Conservation (phyloP, 2,113 vertebrate genomes). For the Ammodytes dubius region DNA sequence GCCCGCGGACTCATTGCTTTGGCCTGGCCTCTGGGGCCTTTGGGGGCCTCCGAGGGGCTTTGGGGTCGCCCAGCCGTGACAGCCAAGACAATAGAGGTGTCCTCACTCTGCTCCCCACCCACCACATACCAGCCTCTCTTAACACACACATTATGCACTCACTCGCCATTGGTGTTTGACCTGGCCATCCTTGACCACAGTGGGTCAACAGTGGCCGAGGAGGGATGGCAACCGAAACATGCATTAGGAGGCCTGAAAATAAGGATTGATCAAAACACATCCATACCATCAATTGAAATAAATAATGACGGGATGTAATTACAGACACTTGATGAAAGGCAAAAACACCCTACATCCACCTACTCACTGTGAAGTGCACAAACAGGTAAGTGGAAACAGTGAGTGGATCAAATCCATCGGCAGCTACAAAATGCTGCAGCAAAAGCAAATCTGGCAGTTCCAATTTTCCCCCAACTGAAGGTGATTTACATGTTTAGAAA, state of each 20-base stretch:
- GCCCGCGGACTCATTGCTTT: constrained; percentile 72
- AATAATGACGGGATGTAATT: constrained; percentile 45
- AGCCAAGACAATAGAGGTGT: constrained; percentile 80
- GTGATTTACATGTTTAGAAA: constrained; percentile 79
- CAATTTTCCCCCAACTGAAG: constrained; percentile 66
- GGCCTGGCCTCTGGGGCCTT: constrained; percentile 79
- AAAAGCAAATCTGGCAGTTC: constrained; percentile 77
- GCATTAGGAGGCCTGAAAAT: not conserved
- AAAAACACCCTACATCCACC: constrained; percentile 56
- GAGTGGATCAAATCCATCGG: constrained; percentile 73
- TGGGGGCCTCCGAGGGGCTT: constrained; percentile 76
- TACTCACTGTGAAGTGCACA: constrained; percentile 44
- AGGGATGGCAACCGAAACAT: too few species aligned
- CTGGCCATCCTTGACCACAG: constrained; percentile 56
- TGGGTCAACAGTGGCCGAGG: constrained; percentile 31
- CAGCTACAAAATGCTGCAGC: constrained; percentile 63
- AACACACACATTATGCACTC: constrained; percentile 50
- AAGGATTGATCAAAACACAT: constrained; percentile 22
- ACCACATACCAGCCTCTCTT: constrained; percentile 63
- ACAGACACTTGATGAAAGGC: constrained; percentile 36
- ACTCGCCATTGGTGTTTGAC: constrained; percentile 50
- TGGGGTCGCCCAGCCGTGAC: constrained; percentile 78
- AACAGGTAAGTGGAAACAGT: constrained; percentile 52
- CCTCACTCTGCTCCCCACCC: constrained; percentile 66
- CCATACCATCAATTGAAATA: constrained; percentile 25